Evolutionary conservation across 53 echinoderm and acorn worm genomes (phyloP).

Genomic region (Paracentrotus lividus): DNA sequence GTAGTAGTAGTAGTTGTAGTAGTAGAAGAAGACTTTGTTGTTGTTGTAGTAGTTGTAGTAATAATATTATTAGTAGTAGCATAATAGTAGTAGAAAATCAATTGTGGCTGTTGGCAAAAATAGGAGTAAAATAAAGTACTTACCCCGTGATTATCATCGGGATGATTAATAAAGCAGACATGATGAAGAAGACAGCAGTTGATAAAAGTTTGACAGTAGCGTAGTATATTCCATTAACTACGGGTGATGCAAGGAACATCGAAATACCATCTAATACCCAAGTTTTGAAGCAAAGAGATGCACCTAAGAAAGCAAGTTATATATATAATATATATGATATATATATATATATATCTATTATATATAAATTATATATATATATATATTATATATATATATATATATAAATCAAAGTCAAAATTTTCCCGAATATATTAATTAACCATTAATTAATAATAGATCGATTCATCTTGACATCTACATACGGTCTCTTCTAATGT

Average conservation of each 20-base stretch:
- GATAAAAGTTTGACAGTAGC: conserved; percentile 66
- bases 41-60: not conserved
- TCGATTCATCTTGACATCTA: too few relatives aligned
- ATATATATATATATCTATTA: too few relatives aligned
- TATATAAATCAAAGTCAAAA: too few relatives aligned
- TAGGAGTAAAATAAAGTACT: not conserved
- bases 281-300: conserved; percentile 71
- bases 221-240: conserved; percentile 62
- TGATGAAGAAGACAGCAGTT: conserved; percentile 64
- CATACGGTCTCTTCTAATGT: too few relatives aligned
- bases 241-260: conserved; percentile 3
- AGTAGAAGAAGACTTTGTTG: not conserved
- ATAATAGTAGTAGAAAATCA: not conserved
- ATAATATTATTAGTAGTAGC: not conserved
- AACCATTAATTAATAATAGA: too few relatives aligned
- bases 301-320: too few relatives aligned
- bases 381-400: too few relatives aligned
- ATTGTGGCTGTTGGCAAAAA: not conserved
- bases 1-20: not conserved
- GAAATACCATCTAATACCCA: conserved; percentile 68
- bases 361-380: too few relatives aligned
- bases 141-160: conserved; percentile 68
- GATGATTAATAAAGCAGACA: conserved; percentile 52
- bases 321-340: too few relatives aligned
- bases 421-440: too few relatives aligned